phyloP scores from a whole-genome alignment of 2,113 vertebrate genomes.

The Sylvia atricapilla region DNA sequence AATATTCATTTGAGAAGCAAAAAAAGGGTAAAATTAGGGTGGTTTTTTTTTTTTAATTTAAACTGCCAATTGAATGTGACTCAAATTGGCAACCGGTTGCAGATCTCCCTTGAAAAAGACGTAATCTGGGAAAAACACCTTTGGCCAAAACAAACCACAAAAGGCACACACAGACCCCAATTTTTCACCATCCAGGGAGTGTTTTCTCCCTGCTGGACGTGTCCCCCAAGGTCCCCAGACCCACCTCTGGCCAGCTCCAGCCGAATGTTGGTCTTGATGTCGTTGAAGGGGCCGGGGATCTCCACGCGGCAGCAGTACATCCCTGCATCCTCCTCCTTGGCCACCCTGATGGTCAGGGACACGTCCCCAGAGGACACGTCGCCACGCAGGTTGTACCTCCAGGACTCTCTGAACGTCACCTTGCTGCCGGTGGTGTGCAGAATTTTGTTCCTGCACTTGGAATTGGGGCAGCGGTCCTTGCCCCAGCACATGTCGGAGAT shows the following conservation, averaged over 20 bases:
- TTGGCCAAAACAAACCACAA: background rate
- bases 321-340: slow-evolving; percentile 61
- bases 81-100: background rate
- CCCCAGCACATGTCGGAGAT: slow-evolving; percentile 48
- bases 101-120: background rate
- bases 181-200: background rate
- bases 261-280: slow-evolving; percentile 32
- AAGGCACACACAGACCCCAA: background rate
- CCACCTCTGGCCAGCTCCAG: slow-evolving; percentile 61
- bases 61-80: background rate
- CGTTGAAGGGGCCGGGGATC: slow-evolving; percentile 76
- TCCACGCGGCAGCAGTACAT: slow-evolving; percentile 80
- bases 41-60: background rate
- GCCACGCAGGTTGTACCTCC: background rate
- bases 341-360: slow-evolving; percentile 72
- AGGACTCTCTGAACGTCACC: background rate
- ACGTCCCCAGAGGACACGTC: slow-evolving; percentile 54
- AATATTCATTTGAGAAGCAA: background rate
- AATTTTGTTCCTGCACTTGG: background rate
- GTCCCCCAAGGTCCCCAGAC: background rate
- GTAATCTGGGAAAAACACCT: background rate
- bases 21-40: background rate
- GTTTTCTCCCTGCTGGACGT: background rate
- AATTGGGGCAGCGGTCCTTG: slow-evolving; percentile 2
- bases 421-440: background rate